Evolutionary conservation across 2,797 vertebrate species (phyloP), one percentile per base, ranked within the genome.

Genomic region (Platalea minor): DNA sequence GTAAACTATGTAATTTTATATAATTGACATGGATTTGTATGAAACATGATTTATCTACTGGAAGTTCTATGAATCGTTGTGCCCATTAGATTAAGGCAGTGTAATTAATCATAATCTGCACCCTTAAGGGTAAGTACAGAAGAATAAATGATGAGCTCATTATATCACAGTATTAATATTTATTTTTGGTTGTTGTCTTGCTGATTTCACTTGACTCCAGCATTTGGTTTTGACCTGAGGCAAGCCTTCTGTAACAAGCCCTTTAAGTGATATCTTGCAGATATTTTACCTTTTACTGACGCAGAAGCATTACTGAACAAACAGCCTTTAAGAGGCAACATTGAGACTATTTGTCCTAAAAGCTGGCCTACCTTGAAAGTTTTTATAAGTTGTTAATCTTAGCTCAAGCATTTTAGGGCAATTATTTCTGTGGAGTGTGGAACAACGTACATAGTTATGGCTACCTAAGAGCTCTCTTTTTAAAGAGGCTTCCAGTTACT

Each of bases 71-170:
- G 48, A 92, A 76, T 85, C 2, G 4, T n/a, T 70, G 17, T 75
- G 70, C 69, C 43, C 87, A 25, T n/a, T 86, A 79, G 80, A 59
- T 80, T 78, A 85, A 64, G 46, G 46, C 6, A 77, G 21, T 86
- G 77, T 77, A 90, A 95, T 92, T 87, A 59, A 88, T 77, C 33
- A 70, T 72, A 87, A 67, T 91, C 89, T 73, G 21, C 48, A 76
- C 73, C 29, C 11, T 87, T 67, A 67, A 59, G n/a, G 86, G n/a
- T 81, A 91, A 94, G 5, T 75, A 86, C 16, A 77, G n/a, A 89
- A 63, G 25, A 91, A 69, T 77, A 76, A 94, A 67, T 57, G 1
- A 93, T n/a, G 12, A 89, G 5, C 35, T 89, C 20, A 64, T 92
- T 87, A 70, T 53, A 50, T 60, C 67, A 33, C 5, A 70, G 7